Evolutionary conservation across 2,888 invertebrate species (phyloP).

Genomic region (Nomada flava): DNA sequence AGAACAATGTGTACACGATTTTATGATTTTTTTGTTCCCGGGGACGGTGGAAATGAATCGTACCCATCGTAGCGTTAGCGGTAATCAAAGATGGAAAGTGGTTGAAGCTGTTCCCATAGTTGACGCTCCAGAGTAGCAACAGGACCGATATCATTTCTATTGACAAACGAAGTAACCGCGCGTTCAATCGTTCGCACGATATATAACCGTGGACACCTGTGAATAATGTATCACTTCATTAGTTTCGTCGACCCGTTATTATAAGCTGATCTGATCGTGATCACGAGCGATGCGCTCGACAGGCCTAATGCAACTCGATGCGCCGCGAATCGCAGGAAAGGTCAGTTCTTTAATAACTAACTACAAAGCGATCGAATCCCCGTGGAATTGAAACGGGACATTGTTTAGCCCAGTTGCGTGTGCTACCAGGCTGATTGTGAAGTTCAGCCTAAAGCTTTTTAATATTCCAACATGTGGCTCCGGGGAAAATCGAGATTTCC

Average conservation of each 20-base stretch:
- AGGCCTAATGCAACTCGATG: constrained; percentile 47
- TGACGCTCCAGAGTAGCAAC: constrained; percentile 62
- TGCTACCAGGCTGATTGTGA: constrained; percentile 8
- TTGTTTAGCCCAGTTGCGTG: constrained; percentile 52
- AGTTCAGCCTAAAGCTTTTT: constrained; percentile 7
- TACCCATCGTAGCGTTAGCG: constrained; percentile 91
- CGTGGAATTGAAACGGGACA: constrained; percentile 58
- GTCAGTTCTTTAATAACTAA: constrained; percentile 75
- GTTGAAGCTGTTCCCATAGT: constrained; percentile 79
- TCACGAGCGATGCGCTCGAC: constrained; percentile 39
- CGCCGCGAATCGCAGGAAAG: constrained; percentile 67
- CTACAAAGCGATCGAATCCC: constrained; percentile 72
- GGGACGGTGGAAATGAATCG: background rate
- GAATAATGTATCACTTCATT: constrained; percentile 75
- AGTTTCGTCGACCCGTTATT: constrained; percentile 65
- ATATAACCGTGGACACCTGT: constrained; percentile 67
- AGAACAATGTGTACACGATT: background rate
- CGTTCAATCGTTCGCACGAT: constrained; percentile 20
- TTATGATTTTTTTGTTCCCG: background rate
- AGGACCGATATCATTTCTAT: constrained; percentile 62
- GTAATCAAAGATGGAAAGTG: constrained; percentile 90
- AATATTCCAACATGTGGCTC: background rate
- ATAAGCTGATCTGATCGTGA: constrained; percentile 44
- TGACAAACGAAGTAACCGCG: constrained; percentile 35
- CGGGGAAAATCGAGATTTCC: background rate